Evolutionary conservation across 2,888 invertebrate species (phyloP), one percentile per base, ranked within the genome.

Genomic region (Tetragonisca angustula): DNA sequence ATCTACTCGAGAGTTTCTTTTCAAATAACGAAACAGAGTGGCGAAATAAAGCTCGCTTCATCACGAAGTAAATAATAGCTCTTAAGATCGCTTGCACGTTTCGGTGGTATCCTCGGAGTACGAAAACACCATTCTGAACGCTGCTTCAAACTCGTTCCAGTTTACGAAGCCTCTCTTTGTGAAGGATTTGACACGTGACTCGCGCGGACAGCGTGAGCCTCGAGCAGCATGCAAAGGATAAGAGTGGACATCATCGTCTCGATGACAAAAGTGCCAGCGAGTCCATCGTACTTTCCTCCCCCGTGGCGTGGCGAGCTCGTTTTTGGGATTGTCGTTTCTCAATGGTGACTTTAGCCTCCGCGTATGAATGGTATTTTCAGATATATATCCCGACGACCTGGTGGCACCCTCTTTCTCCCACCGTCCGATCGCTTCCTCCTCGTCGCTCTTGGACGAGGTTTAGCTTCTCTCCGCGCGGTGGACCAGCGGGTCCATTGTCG

Each of bases 401-500:
- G 43, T 43, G 54, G 68, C 54, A 19, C 62, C 49, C 52, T 69
- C 83, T 64, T 59, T 61, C 68, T 50, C 56, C 49, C 21, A 61
- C 27, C 11, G 71, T 56, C 61, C 56, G 9, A 21, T 61, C 69
- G 61, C 64, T 52, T 54, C 32, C 69, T 77, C 79, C 50, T 70
- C 72, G 74, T 72, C 75, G 49, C 76, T 81, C 76, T 75, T 69
- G 74, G 76, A 79, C 77, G 75, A 43, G 43, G 86, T 83, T 88
- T 78, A 84, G 81, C 88, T 84, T 89, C 85, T 83, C 84, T 84
- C 77, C 56, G 73, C 79, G 81, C 88, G 81, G 67, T 84, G 90
- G 88, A 90, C 90, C 88, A 85, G 81, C 90, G 88, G 84, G 84
- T 87, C 90, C 84, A 90, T 90, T 90, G 90, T 90, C 90, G 83